These are phyloP conservation scores for Bombylius major DNA, from an alignment of 2,888 invertebrate species.

Conservation along the genomic window DNA sequence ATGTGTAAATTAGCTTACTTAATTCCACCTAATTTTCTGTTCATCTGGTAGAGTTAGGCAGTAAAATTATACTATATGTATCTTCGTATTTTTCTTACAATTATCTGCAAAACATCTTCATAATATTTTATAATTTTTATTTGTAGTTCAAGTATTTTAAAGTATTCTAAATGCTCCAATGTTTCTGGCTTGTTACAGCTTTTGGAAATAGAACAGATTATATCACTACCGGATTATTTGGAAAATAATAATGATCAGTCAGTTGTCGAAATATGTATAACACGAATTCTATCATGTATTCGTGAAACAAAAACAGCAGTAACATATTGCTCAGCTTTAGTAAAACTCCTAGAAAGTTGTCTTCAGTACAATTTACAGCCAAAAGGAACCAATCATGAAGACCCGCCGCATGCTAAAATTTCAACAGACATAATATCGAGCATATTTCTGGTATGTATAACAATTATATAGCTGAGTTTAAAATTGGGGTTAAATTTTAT, in stretches of 20 bases:
- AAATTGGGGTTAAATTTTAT: not conserved
- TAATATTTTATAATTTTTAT: too few species aligned
- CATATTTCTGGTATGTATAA: constrained; percentile 63
- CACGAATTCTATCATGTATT: constrained; percentile 79
- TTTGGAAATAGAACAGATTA: constrained; percentile 65
- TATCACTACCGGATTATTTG: constrained; percentile 69
- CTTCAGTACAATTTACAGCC: constrained; percentile 80
- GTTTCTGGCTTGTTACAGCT: constrained; percentile 35
- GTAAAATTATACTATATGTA: too few species aligned
- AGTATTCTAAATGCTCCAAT: not conserved
- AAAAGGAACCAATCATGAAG: constrained; percentile 54
- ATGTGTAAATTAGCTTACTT: too few species aligned
- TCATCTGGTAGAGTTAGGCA: too few species aligned
- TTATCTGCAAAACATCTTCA: too few species aligned
- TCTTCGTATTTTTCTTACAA: too few species aligned
- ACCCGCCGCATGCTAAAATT: constrained; percentile 93
- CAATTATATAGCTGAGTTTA: not conserved
- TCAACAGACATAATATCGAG: constrained; percentile 90
- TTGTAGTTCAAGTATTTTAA: not conserved
- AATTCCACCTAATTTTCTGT: too few species aligned
- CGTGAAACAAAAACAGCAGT: constrained; percentile 78
- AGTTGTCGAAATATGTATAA: constrained; percentile 89
- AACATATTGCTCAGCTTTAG: constrained; percentile 70
- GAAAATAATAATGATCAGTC: constrained; percentile 86
- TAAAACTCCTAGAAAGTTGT: constrained; percentile 75